These are phyloP conservation scores for Pseudomugil gertrudae DNA, from an alignment of 2,797 vertebrate genomes.

Conservation along the genomic window DNA sequence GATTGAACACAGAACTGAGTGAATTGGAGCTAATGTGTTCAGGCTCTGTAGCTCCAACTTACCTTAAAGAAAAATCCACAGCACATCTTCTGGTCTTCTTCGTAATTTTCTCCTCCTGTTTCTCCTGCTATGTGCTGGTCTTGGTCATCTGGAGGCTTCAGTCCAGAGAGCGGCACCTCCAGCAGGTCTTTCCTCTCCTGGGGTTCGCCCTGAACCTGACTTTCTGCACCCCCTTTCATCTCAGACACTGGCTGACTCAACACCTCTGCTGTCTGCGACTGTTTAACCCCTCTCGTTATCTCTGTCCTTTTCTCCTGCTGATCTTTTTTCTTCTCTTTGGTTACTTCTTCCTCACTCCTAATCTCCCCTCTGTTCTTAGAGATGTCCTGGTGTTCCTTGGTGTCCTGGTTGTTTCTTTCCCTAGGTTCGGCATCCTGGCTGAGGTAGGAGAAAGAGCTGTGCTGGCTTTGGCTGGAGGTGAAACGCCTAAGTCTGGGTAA, in stretches of 20 bases:
- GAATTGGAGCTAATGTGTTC: not conserved
- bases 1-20: not conserved
- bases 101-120: slow-evolving; percentile 76
- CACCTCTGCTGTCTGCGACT: slow-evolving; percentile 75
- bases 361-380: slow-evolving; percentile 39
- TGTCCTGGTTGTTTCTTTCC: slow-evolving; percentile 60
- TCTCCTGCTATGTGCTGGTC: slow-evolving; percentile 76
- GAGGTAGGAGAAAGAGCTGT: slow-evolving; percentile 90
- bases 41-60: slow-evolving; percentile 35
- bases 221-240: slow-evolving; percentile 69
- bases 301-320: slow-evolving; percentile 49
- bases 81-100: slow-evolving; percentile 94
- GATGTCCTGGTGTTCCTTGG: slow-evolving; percentile 51
- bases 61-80: slow-evolving; percentile 99
- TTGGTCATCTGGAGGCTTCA: slow-evolving; percentile 81
- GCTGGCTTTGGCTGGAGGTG: slow-evolving; percentile 90
- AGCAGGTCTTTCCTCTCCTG: slow-evolving; percentile 84
- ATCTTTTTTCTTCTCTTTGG: slow-evolving; percentile 62
- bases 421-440: slow-evolving; percentile 81
- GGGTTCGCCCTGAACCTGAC: slow-evolving; percentile 53
- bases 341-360: slow-evolving; percentile 46
- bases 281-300: slow-evolving; percentile 59
- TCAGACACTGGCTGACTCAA: slow-evolving; percentile 84
- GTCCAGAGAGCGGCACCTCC: slow-evolving; percentile 88
- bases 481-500: slow-evolving; percentile 92